Evolutionary conservation across 37 sponge, comb jelly and placozoan genomes (phyloP), one percentile per base, ranked within the genome.

Genomic region (Ianthella basta): DNA sequence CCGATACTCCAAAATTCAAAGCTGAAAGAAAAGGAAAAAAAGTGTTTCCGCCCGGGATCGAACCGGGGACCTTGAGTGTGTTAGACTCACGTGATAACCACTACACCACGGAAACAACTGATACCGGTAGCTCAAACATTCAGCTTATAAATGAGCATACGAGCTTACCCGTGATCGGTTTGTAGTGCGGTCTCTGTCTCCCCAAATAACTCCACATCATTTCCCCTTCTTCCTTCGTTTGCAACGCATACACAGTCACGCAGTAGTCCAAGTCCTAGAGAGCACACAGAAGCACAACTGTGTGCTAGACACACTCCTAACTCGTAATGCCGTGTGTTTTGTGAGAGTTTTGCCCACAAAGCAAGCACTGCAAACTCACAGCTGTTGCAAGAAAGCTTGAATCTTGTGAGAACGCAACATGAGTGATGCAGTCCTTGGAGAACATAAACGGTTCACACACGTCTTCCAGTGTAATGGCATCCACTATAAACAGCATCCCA

Each of bases 391-490:
- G 84, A 87, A 87, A 95, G 4, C 25, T 56, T 27, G 95, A 90
- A 64, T 98, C 97, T 57, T 92, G 93, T n/a, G 99, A 98, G 91
- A 98, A 98, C 8, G 89, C 69, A 57, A 96, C 53, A 41, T 95
- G 94, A 33, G 97, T 92, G 79, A 98, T 83, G 44, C 86, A 82
- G 83, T 92, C 95, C 41, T 89, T 88, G 37, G 97, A 89, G 81
- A 87, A 92, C 79, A 69, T 85, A 53, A 96, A 95, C 0, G 88
- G 84, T 2, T 68, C 75, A 81, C 86, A 80, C 23, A 87, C 84
- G 64, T 92, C 91, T 16, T 91, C 80, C 53, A 98, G 86, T 1
- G 92, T 89, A 68, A 92, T 79, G 27, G 90, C 67, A 73, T 96
- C 95, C 79, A 98, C 25, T 18, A 98, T 83, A 25, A 33, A 55